These are phyloP conservation scores for Lordiphosa collinella DNA, from an alignment of 1,140 invertebrate species.

Conservation along the genomic window DNA sequence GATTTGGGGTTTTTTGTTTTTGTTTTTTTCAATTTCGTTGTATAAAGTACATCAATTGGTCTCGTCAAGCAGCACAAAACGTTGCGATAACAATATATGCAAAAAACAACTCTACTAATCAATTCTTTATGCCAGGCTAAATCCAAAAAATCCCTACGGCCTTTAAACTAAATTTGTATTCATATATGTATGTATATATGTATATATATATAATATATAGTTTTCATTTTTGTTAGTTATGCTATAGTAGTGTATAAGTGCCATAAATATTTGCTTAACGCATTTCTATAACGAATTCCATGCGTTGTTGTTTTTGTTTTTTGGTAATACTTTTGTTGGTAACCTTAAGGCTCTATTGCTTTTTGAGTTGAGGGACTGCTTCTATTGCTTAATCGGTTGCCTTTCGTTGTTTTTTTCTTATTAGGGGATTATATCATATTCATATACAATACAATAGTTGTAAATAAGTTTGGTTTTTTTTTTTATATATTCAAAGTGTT, in stretches of 20 bases:
- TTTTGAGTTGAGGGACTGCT: slow-evolving; percentile 11
- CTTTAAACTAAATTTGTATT: slow-evolving; percentile 32
- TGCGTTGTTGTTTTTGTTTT: slow-evolving; percentile 32
- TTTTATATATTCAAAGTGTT: slow-evolving; percentile 68
- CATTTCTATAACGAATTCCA: slow-evolving; percentile 72
- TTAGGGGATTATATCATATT: slow-evolving; percentile 16
- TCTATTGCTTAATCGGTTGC: slow-evolving; percentile 24
- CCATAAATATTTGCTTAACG: slow-evolving; percentile 42
- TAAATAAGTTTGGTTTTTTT: slow-evolving; percentile 60
- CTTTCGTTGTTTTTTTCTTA: slow-evolving; percentile 21
- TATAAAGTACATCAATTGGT: slow-evolving; percentile 77
- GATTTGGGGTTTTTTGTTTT: slow-evolving; percentile 18
- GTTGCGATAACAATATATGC: slow-evolving; percentile 73
- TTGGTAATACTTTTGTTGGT: slow-evolving; percentile 60
- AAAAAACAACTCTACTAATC: slow-evolving; percentile 72
- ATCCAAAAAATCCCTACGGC: slow-evolving; percentile 66
- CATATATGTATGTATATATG: slow-evolving; percentile 13
- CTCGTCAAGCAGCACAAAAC: slow-evolving; percentile 75
- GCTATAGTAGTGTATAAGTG: too few relatives aligned
- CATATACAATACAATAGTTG: slow-evolving; percentile 50
- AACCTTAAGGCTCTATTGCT: slow-evolving; percentile 56
- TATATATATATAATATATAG: slow-evolving; percentile 4
- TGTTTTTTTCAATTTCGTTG: slow-evolving; percentile 47
- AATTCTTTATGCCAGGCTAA: slow-evolving; percentile 68
- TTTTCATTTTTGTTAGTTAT: too few relatives aligned